Evolutionary conservation across 2,113 vertebrate species (phyloP).

Genomic region (Anhinga anhinga): DNA sequence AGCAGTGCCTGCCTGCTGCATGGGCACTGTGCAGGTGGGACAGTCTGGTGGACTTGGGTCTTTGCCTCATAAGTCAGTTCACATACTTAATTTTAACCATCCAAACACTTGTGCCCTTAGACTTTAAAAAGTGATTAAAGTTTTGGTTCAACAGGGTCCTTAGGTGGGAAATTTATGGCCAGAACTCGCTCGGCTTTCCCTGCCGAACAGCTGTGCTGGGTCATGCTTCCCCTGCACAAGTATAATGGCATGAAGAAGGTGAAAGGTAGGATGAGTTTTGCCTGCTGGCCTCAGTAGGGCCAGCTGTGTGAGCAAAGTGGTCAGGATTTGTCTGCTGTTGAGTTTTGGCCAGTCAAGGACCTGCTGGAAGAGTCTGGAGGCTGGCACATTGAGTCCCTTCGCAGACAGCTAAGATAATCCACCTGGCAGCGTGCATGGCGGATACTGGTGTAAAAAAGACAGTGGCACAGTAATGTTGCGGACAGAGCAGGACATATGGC

Average conservation of each 20-base stretch:
- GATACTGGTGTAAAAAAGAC: background rate
- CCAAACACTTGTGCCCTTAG: background rate
- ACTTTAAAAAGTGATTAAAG: background rate
- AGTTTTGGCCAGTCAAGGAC: background rate
- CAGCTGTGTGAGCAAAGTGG: background rate
- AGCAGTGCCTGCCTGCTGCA: background rate
- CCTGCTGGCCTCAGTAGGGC: background rate
- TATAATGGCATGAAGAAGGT: background rate
- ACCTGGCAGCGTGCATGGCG: background rate
- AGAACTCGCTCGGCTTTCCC: background rate
- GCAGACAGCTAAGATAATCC: background rate
- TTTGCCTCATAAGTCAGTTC: background rate
- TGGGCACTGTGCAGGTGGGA: background rate
- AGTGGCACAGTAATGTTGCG: background rate
- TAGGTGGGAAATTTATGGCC: background rate
- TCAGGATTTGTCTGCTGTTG: background rate
- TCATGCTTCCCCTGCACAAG: background rate
- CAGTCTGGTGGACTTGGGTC: background rate
- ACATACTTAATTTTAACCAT: background rate
- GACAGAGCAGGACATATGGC: constrained; percentile 26
- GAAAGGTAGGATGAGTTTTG: background rate
- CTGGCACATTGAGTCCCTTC: background rate
- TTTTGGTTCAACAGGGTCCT: background rate
- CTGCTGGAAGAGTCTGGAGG: background rate
- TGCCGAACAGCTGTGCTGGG: background rate